Evolutionary conservation across 1,140 invertebrate species (phyloP).

Genomic region (Thalassaphorura encarpata): DNA sequence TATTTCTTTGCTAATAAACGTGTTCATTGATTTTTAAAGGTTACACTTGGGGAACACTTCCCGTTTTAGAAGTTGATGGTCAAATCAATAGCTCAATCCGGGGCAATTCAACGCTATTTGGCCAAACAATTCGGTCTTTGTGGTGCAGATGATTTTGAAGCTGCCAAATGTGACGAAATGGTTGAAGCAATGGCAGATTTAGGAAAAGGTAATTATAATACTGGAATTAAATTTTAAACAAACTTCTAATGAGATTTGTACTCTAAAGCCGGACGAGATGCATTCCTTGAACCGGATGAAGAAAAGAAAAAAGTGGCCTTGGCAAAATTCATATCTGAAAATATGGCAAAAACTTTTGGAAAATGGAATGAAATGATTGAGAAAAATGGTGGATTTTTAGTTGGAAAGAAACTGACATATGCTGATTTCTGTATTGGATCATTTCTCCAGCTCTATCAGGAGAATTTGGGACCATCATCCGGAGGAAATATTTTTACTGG

Average conservation of each 20-base stretch:
- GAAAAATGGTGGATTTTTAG: background rate
- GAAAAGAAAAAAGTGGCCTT: constrained; percentile 1
- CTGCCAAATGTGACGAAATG: constrained; percentile 1
- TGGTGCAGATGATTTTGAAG: background rate
- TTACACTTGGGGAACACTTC: constrained; percentile 3
- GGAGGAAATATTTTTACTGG: background rate
- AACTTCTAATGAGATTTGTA: background rate
- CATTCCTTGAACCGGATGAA: constrained; percentile 2
- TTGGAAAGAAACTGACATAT: constrained; percentile 13
- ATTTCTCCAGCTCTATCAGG: constrained; percentile 14
- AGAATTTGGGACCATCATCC: no score
- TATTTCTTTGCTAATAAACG: background rate
- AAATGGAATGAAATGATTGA: constrained; percentile 3
- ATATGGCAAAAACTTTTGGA: constrained; percentile 4
- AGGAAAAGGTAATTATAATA: background rate
- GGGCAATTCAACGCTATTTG: background rate
- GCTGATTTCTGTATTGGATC: constrained; percentile 11
- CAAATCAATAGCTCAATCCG: background rate
- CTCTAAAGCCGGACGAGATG: background rate
- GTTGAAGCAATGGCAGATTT: background rate
- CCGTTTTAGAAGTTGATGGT: constrained; percentile 5
- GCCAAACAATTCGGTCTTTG: background rate
- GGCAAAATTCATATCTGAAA: background rate
- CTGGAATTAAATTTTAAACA: background rate
- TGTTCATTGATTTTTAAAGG: background rate